Conservation (phyloP, 1,140 invertebrate species). For the Drosophila grimshawi region DNA sequence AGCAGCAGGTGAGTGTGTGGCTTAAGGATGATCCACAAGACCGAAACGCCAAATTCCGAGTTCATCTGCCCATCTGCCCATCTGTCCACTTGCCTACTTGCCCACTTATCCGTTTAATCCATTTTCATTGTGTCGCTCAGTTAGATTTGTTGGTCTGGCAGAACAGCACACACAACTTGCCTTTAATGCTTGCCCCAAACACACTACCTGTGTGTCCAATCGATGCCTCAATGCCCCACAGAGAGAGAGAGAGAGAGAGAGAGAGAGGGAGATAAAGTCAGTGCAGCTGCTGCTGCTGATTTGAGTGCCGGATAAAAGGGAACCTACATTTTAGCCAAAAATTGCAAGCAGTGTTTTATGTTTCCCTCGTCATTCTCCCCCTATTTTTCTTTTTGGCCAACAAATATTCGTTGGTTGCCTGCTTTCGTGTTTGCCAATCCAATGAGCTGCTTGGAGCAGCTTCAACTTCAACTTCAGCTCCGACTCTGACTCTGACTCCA, state of each 20-base stretch:
- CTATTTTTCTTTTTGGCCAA: neutral
- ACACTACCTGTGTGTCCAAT: slow-evolving; percentile 8
- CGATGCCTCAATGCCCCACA: slow-evolving; percentile 13
- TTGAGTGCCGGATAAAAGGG: slow-evolving; percentile 24
- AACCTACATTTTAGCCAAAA: slow-evolving; percentile 16
- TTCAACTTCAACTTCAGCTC: neutral
- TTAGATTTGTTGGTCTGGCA: slow-evolving; percentile 16
- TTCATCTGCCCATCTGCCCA: too few species aligned
- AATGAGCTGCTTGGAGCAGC: slow-evolving; percentile 30
- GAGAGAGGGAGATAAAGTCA: neutral
- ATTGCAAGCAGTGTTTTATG: slow-evolving; percentile 15
- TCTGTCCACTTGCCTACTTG: neutral
- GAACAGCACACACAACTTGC: slow-evolving; percentile 24
- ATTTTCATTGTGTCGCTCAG: slow-evolving; percentile 47
- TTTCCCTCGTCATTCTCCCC: neutral
- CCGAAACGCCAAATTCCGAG: too few species aligned
- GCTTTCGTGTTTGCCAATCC: slow-evolving; percentile 32
- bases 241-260: neutral
- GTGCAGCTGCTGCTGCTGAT: slow-evolving; percentile 27
- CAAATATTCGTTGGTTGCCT: neutral
- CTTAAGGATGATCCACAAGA: too few species aligned
- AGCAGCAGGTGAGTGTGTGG: neutral
- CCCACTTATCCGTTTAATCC: slow-evolving; percentile 54
- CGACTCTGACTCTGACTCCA: neutral
- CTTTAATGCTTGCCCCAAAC: slow-evolving; percentile 13